These are phyloP conservation scores for Cossypha niveicapilla DNA, from an alignment of 2,797 vertebrate genomes.

Conservation along the genomic window DNA sequence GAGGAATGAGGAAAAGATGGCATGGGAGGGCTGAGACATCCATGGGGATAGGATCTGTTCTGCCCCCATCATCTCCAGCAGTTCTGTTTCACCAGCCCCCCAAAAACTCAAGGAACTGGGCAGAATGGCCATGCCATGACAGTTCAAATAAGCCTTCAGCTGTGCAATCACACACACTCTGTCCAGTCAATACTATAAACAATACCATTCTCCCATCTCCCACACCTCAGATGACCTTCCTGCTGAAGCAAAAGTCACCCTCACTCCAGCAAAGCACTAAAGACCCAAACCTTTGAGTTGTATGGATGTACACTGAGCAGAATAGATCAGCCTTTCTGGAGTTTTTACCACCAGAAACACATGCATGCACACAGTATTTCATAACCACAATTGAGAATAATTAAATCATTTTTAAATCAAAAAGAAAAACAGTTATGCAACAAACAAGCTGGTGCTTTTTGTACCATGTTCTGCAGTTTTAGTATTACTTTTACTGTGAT, in stretches of 20 bases:
- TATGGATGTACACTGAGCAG: accelerated
- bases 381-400: neutral
- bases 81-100: neutral
- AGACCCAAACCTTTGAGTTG: neutral
- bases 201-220: neutral
- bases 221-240: neutral
- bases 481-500: neutral
- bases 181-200: neutral
- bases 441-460: neutral
- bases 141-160: neutral
- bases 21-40: neutral
- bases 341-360: neutral
- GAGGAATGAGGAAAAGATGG: neutral
- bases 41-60: neutral
- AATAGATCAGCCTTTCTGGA: neutral
- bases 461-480: neutral
- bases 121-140: neutral
- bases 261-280: accelerated
- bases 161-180: neutral
- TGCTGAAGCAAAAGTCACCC: neutral
- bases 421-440: neutral
- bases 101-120: neutral
- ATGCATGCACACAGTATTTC: neutral
- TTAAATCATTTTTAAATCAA: neutral
- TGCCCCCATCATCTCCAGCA: neutral